These are phyloP conservation scores for Gavia stellata DNA, from an alignment of 2,113 vertebrate genomes.

Conservation along the genomic window DNA sequence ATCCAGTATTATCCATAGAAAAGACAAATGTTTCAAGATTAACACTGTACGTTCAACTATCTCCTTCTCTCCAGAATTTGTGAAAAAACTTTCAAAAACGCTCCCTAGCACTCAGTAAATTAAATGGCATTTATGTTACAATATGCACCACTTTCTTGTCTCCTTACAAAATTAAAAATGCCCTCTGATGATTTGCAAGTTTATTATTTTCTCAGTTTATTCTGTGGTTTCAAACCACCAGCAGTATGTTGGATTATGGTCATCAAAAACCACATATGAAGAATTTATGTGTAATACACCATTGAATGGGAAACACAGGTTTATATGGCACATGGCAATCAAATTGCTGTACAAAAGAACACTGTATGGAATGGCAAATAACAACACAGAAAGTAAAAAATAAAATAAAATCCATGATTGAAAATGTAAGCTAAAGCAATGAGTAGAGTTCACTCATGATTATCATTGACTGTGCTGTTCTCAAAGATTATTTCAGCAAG, in stretches of 20 bases:
- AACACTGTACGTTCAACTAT: neutral
- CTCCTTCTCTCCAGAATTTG: neutral
- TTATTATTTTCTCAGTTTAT: neutral
- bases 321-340: neutral
- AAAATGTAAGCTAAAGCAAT: neutral
- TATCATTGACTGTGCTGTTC: neutral
- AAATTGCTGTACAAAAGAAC: neutral
- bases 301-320: neutral
- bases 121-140: neutral
- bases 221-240: neutral
- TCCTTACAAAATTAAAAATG: neutral
- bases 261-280: neutral
- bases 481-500: neutral
- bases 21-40: neutral
- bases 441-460: neutral
- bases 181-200: neutral
- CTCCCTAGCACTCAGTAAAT: neutral
- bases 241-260: neutral
- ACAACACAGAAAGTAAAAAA: neutral
- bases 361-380: neutral
- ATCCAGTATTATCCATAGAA: neutral
- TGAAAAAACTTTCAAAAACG: neutral
- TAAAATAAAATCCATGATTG: neutral
- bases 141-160: neutral
- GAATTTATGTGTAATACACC: neutral